phyloP scores from a whole-genome alignment of 2,888 invertebrate genomes.

The Selenia dentaria region DNA sequence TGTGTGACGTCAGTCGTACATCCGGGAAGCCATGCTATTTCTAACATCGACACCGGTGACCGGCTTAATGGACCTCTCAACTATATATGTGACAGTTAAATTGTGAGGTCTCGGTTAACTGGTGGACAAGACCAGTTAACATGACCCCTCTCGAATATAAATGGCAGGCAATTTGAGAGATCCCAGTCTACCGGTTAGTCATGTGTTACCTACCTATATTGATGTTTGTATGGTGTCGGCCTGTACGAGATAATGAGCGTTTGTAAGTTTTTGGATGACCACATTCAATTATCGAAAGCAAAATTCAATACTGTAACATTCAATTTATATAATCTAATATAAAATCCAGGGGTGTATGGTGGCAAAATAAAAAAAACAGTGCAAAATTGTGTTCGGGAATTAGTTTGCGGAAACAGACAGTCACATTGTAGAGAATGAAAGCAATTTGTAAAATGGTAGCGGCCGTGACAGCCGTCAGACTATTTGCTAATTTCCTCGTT shows the following conservation, averaged over 20 bases:
- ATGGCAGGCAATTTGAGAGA: constrained; percentile 9
- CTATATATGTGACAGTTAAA: constrained; percentile 10
- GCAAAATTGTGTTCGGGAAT: too few relatives aligned
- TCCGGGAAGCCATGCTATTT: constrained; percentile 81
- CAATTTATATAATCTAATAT: too few relatives aligned
- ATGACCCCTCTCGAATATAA: constrained; percentile 14
- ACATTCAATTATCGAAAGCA: too few relatives aligned
- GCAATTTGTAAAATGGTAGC: constrained; percentile 17
- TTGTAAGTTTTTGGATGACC: neutral
- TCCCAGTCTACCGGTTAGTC: constrained; percentile 18
- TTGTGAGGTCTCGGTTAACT: constrained; percentile 32
- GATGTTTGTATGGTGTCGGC: neutral
- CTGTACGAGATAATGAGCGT: constrained; percentile 23
- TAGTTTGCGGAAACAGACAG: constrained; percentile 22
- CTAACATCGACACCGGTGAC: constrained; percentile 44
- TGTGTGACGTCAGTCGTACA: constrained; percentile 73
- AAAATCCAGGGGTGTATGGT: too few relatives aligned
- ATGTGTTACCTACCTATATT: constrained; percentile 1
- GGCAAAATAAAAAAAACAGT: too few relatives aligned
- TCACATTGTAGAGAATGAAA: constrained; percentile 16
- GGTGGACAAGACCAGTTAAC: constrained; percentile 23
- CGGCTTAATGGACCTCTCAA: constrained; percentile 34
- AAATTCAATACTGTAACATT: too few relatives aligned
- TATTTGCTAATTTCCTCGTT: constrained; percentile 28
- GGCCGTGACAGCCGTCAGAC: constrained; percentile 26